These are phyloP conservation scores for Dendropsophus ebraccatus DNA, from an alignment of 2,113 vertebrate genomes.

Conservation along the genomic window DNA sequence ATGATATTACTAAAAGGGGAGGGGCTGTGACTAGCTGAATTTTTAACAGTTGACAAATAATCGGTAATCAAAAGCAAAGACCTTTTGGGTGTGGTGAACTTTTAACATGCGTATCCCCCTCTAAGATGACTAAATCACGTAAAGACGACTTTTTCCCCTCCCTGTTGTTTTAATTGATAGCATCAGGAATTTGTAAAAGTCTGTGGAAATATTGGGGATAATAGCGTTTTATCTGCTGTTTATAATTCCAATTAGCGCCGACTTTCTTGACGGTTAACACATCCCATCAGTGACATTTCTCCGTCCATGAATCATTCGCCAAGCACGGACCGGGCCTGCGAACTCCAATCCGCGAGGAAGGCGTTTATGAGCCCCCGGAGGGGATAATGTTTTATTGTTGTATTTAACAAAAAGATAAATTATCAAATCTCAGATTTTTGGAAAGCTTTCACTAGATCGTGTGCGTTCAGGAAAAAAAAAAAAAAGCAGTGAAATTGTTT, in stretches of 20 bases:
- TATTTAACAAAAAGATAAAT: constrained; percentile 73
- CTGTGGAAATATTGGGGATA: constrained; percentile 63
- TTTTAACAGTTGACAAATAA: too few species aligned
- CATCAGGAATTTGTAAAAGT: constrained; percentile 60
- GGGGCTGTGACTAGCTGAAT: not conserved
- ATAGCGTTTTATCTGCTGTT: constrained; percentile 74
- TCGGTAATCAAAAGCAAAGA: too few species aligned
- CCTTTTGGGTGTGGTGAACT: too few species aligned
- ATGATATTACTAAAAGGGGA: too few species aligned
- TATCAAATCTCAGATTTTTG: constrained; percentile 75
- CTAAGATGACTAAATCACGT: too few species aligned
- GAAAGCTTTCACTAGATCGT: constrained; percentile 75
- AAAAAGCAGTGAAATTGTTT: constrained; percentile 60
- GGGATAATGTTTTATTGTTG: constrained; percentile 65
- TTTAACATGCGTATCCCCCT: too few species aligned
- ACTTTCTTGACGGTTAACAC: constrained; percentile 83
- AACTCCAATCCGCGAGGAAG: constrained; percentile 79
- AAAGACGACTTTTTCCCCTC: too few species aligned
- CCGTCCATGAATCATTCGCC: constrained; percentile 77
- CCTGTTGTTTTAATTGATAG: constrained; percentile 25
- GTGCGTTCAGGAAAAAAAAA: constrained; percentile 59
- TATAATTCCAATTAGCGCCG: constrained; percentile 84
- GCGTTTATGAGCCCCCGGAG: constrained; percentile 76
- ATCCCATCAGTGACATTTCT: constrained; percentile 75
- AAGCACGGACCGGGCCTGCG: constrained; percentile 79